Conservation (phyloP, 1,140 invertebrate species). For the Helicoverpa zea region DNA sequence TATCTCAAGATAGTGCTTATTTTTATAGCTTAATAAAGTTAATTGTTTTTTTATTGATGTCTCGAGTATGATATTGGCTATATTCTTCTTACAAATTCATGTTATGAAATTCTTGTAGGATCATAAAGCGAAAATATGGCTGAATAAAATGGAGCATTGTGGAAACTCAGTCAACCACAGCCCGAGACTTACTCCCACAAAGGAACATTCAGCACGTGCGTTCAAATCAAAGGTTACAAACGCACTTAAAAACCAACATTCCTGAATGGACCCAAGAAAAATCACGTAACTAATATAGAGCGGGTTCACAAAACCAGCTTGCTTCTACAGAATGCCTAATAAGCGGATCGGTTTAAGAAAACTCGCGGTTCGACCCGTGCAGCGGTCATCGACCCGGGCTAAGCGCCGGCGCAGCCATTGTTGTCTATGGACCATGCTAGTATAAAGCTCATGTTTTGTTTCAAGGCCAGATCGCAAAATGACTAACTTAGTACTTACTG, state of each 20-base stretch:
- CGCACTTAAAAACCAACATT: constrained; percentile 28
- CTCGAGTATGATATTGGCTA: background rate
- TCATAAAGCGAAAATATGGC: too few species aligned
- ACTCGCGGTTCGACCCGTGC: constrained; percentile 75
- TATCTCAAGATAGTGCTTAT: background rate
- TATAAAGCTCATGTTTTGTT: constrained; percentile 58
- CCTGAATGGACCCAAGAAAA: constrained; percentile 41
- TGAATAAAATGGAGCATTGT: background rate
- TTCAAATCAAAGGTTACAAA: constrained; percentile 19
- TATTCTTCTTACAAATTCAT: background rate
- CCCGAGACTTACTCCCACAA: background rate
- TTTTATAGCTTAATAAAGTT: background rate
- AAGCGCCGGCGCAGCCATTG: constrained; percentile 76
- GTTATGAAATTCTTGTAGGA: too few species aligned
- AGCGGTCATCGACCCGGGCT: constrained; percentile 70
- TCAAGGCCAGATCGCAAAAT: constrained; percentile 55
- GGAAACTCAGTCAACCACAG: too few species aligned
- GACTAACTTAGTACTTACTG: constrained; percentile 43
- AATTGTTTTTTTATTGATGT: background rate
- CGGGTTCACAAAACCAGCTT: constrained; percentile 40
- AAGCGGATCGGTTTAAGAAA: constrained; percentile 83
- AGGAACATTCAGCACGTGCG: constrained; percentile 11
- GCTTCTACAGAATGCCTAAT: constrained; percentile 70
- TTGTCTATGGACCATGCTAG: constrained; percentile 64
- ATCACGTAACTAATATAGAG: constrained; percentile 43